Base-by-base conservation (phyloP, 1,140 invertebrate species). In the Wasmannia auropunctata region DNA sequence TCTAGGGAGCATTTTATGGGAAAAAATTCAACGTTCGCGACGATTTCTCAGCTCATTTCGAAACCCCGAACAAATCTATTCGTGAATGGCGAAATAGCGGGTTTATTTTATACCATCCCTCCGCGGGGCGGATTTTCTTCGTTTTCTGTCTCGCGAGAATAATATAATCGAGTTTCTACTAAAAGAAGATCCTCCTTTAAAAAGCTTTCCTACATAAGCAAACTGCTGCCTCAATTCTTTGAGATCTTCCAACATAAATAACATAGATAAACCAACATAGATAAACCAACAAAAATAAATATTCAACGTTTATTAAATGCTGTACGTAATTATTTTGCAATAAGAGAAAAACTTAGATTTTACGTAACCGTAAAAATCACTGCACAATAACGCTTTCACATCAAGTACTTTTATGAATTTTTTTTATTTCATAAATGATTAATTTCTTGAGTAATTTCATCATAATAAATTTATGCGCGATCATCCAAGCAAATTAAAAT, bases 41-140 rank as follows among this genome's bases (percentile, higher is more conserved):
- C 90, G 87, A 91, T 91, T 91, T 89, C 85, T 91, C 85, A 86
- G 86, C 84, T 91, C 87, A 80, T 91, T 91, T 70, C 70, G 63
- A 86, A 87, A 91, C 85, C 90, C 19, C 58, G 87, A 86, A 90
- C 89, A 91, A 91, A 91, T 91, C 85, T 91, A 89, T 91, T 87
- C 87, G 76, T 80, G 51, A 89, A 79, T 86, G 87, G 80, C 84
- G 63, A 88, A 62, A 85, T 74, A 83, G 79, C 79, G 54, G 58
- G 51, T 19, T 72, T 83, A 72, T 83, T 76, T 89, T 81, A 86
- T 79, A 72, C 60, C 37, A 37, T 37, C 6, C 85, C 63, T 67
- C 49, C 58, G 19, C 31, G 10, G 43, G n/a, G 25, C 43, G 67
- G 67, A 83, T 83, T 83, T 34, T 46, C 56, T 31, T 43, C 69